Base-by-base conservation (phyloP, 1,140 invertebrate genomes). In the Neelides sp. region DNA sequence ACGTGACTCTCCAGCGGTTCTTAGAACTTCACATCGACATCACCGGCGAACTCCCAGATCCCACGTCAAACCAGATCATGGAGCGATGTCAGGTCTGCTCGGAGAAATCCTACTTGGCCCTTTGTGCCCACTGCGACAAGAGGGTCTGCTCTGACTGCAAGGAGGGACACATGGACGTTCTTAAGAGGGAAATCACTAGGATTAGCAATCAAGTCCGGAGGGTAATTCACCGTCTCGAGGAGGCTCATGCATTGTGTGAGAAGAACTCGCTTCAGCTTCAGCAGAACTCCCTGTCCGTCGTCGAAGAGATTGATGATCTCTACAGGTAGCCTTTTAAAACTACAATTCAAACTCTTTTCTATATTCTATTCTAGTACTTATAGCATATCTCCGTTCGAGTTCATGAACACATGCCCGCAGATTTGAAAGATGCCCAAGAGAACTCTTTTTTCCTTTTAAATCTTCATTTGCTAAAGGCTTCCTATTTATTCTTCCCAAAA, bases 1-100 rank as follows among this genome's bases (percentile, higher is more conserved):
- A 97, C 70, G 89, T 95, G 3, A 97, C 93, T 24, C 73, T 97
- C 22, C 87, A 92, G 68, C 75, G 90, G 41, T 97, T 97, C 69
- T 73, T 97, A 50, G 92, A 97, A 67, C 75, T 96, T 35, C 93
- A 90, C 65, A 86, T 90, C 67, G 84, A 92, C 70, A 92, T 92
- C 52, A 91, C 87, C 23, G 86, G 88, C 52, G 86, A 91, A 68
- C 69, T 87, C 52, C 84, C 86, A 37, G 88, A 89, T 70, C 85
- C 86, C 36, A 88, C 83, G 41, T 82, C 80, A 64, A 81, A 81
- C 62, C 59, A 66, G 50, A 61, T 69, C 44, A 69, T 70, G 67
- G 69, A 71, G 56, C 46, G 69, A 54, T 73, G 71, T 50, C 64
- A 62, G 48, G 84, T 93, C 7, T 32, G 28, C 28, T 89, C 87